phyloP scores from a whole-genome alignment of 2,797 vertebrate genomes.

The Pelodytes ibericus region DNA sequence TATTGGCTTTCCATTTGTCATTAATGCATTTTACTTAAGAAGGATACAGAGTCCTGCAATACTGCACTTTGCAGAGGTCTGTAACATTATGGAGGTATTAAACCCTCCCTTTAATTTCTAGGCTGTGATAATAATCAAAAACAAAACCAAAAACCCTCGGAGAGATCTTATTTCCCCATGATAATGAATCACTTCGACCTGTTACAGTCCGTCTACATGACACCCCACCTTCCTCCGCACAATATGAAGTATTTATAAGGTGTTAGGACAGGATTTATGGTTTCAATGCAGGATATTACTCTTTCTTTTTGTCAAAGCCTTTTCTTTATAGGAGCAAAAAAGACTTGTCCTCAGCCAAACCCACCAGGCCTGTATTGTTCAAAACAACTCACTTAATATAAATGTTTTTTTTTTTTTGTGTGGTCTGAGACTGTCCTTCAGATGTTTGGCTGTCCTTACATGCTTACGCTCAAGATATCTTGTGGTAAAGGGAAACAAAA shows the following conservation, averaged over 20 bases:
- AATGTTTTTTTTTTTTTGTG: neutral
- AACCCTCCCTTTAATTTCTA: too few species aligned
- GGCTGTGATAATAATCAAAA: too few species aligned
- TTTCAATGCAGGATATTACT: constrained; percentile 1
- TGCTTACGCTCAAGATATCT: too few species aligned
- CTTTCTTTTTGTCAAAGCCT: constrained; percentile 8
- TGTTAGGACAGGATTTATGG: constrained; percentile 23
- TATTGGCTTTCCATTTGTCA: too few species aligned
- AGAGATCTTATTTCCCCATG: constrained; percentile 21
- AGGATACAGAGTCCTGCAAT: too few species aligned
- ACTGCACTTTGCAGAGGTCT: too few species aligned
- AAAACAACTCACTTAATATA: neutral
- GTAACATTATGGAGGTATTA: too few species aligned
- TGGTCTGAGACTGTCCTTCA: neutral
- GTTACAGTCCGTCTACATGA: neutral
- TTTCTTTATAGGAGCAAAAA: neutral
- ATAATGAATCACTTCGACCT: constrained; percentile 38
- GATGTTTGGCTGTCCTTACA: neutral
- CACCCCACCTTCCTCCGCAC: constrained; percentile 17
- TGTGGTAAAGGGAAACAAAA: too few species aligned
- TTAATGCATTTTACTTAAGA: too few species aligned
- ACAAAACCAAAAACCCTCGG: neutral
- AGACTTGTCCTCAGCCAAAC: neutral
- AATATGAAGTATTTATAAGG: constrained; percentile 37
- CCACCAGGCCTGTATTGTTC: neutral